Base-by-base conservation (phyloP, 1,140 invertebrate species). In the Chrysoperla carnea region DNA sequence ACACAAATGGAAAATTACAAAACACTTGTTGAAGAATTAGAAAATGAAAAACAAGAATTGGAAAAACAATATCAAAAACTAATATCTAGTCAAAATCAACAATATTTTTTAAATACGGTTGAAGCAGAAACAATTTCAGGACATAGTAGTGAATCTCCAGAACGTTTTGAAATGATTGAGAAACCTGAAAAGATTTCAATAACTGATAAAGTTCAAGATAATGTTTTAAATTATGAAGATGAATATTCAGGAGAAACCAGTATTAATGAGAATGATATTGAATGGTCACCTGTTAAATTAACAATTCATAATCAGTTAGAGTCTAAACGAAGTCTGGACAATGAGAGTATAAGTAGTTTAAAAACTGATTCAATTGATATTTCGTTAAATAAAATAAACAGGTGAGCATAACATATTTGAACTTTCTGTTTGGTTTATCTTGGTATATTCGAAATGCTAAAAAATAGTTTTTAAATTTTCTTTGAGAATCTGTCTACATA, bases 111-210 rank as follows among this genome's bases (percentile, higher is more conserved):
- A 37, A 42, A 48, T 47, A 43, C 29, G 29, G 43, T 12, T 31
- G 35, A 29, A 29, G n/a, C 6, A 27, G 35, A 29, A 41, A 41
- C 23, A n/a, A 42, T 11, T 40, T 46, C 42, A 9, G 39, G 29
- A 33, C 8, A 33, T 41, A 50, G 49, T 23, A 55, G 55, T 41
- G 52, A 52, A 31, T 57, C 58, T 13, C 60, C 59, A 11, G 59
- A 62, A 46, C 47, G 50, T 44, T 62, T 62, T 47, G 59, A 62
- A 53, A 53, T 62, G 27, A 54, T 62, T n/a, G 58, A 61, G 46
- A 52, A 51, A 46, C 13, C 41, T 8, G 29, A 38, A 13, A 14
- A 49, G 41, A 44, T 37, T 41, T 15, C 46, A 36, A 23, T 41
- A 15, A 27, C 48, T 36, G 43, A 38, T 44, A 50, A 51, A 37